Percentiles rank a stretch among this genome's conserved stretches.
phyloP scores from a whole-genome alignment of 2,888 invertebrate genomes.

The Apocheima hispidaria region DNA sequence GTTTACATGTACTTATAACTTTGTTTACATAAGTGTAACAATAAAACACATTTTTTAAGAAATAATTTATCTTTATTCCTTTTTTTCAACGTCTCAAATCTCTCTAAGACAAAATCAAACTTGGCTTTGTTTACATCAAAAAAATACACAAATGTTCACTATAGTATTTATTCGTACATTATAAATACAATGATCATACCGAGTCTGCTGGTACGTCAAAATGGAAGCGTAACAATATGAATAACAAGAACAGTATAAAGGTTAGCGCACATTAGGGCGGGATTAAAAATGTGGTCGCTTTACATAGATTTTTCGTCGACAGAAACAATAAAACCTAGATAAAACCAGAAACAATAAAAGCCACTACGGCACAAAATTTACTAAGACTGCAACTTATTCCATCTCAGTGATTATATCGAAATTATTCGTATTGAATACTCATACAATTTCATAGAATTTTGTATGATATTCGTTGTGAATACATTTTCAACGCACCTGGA shows the following conservation, averaged over 20 bases:
- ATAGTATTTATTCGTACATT: slow-evolving; percentile 66
- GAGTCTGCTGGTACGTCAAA: slow-evolving; percentile 62
- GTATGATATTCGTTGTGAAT: background rate
- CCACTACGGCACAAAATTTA: background rate
- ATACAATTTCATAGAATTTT: background rate
- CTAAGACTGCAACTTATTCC: background rate
- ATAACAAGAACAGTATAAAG: slow-evolving; percentile 26
- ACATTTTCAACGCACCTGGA: background rate
- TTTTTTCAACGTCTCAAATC: slow-evolving; percentile 82
- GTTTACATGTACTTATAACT: background rate
- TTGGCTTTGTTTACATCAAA: slow-evolving; percentile 84
- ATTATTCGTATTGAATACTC: background rate
- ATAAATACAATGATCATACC: slow-evolving; percentile 71
- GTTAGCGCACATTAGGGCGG: background rate
- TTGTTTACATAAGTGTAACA: slow-evolving; percentile 45
- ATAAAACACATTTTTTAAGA: slow-evolving; percentile 82
- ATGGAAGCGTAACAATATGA: slow-evolving; percentile 60
- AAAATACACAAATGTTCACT: slow-evolving; percentile 83
- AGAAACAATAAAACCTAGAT: background rate
- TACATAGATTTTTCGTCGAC: background rate
- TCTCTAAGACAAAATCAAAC: slow-evolving; percentile 84
- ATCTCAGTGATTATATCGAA: background rate
- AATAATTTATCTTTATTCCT: slow-evolving; percentile 83
- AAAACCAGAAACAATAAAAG: background rate
- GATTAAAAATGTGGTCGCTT: background rate